A percentile compares a stretch with the other conserved stretches of the same genome.
Evolutionary conservation across 2,888 invertebrate species (phyloP).

Genomic region (Zaprionus lineosus): DNA sequence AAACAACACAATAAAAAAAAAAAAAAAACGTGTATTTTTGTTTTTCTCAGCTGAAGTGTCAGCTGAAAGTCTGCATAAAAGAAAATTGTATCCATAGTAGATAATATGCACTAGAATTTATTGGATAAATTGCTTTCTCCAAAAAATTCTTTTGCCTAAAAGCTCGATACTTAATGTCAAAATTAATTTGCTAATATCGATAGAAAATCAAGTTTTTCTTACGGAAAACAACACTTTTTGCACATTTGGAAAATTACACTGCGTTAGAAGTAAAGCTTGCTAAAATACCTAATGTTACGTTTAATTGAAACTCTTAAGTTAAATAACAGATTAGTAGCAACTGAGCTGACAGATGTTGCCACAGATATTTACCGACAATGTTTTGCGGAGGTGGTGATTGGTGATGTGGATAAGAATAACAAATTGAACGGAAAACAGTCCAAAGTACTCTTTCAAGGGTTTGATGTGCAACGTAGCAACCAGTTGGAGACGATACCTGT

Average conservation of each 20-base stretch:
- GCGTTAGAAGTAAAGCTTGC: neutral
- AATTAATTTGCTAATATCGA: no score
- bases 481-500: constrained; percentile 31
- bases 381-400: constrained; percentile 23
- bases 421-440: constrained; percentile 1
- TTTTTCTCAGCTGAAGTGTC: no score
- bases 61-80: no score
- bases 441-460: constrained; percentile 12
- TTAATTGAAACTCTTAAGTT: constrained; percentile 28
- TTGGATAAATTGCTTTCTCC: no score
- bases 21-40: no score
- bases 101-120: no score
- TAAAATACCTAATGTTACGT: constrained; percentile 29
- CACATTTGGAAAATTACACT: constrained; percentile 10
- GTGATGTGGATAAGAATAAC: neutral
- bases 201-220: no score
- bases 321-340: neutral
- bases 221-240: neutral
- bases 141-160: no score
- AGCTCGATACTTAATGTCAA: no score
- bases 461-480: constrained; percentile 36
- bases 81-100: no score
- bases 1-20: no score
- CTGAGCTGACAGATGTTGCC: constrained; percentile 16
- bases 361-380: constrained; percentile 34